phyloP scores from a whole-genome alignment of 2,888 invertebrate genomes.

The Xanthorhoe designata region DNA sequence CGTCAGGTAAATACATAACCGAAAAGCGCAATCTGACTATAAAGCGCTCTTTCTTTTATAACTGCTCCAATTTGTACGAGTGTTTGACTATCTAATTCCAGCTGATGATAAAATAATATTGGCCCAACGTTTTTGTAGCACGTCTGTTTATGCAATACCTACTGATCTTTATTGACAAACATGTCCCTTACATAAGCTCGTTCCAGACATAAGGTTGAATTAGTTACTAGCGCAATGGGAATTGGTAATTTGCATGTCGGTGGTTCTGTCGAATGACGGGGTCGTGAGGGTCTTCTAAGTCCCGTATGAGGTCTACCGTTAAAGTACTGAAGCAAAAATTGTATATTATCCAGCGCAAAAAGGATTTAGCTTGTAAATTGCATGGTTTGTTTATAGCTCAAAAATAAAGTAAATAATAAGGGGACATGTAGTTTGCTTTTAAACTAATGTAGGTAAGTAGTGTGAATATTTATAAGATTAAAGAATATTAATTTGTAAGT shows the following conservation, averaged over 20 bases:
- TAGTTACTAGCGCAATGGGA: constrained; percentile 44
- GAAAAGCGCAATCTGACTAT: too few relatives aligned
- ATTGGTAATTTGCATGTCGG: constrained; percentile 53
- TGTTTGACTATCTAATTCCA: too few relatives aligned
- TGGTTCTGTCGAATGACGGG: constrained; percentile 42
- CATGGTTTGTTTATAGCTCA: too few relatives aligned
- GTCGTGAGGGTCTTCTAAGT: constrained; percentile 28
- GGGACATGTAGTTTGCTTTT: too few relatives aligned
- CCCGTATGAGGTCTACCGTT: constrained; percentile 13
- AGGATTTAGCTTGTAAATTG: too few relatives aligned
- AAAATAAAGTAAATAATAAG: too few relatives aligned
- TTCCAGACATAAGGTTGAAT: constrained; percentile 43
- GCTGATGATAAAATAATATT: neutral
- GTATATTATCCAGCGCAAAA: too few relatives aligned
- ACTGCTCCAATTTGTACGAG: too few relatives aligned
- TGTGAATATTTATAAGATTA: neutral
- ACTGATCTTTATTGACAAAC: constrained; percentile 2
- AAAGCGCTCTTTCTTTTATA: too few relatives aligned
- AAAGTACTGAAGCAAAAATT: constrained; percentile 13
- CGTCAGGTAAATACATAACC: too few relatives aligned
- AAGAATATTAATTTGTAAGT: neutral
- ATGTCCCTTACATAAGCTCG: neutral
- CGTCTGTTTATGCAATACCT: constrained; percentile 5
- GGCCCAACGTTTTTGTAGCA: neutral
- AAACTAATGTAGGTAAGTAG: too few relatives aligned